These are phyloP conservation scores for Potorous gilbertii DNA, from an alignment of 2,797 vertebrate species.

Conservation along the genomic window DNA sequence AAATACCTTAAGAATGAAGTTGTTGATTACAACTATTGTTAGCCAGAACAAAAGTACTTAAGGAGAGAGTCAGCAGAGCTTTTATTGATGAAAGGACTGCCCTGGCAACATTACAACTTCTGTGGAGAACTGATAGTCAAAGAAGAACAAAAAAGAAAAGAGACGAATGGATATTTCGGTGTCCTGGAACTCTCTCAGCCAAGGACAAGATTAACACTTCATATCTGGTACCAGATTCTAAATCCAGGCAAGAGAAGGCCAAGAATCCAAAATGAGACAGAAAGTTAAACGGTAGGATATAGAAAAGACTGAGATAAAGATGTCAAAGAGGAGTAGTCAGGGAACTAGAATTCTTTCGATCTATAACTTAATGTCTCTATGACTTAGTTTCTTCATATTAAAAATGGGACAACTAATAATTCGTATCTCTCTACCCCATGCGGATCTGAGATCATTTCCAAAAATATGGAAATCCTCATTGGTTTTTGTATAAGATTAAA, in stretches of 20 bases:
- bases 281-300: not conserved
- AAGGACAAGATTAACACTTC: slow-evolving; percentile 58
- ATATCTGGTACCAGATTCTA: slow-evolving; percentile 18
- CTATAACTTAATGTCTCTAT: slow-evolving; percentile 42
- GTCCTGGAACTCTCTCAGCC: slow-evolving; percentile 50
- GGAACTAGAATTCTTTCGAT: not conserved
- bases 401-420: not conserved
- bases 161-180: not conserved
- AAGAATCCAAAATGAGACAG: not conserved
- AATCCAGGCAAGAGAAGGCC: slow-evolving; percentile 22
- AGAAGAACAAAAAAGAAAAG: not conserved
- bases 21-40: not conserved
- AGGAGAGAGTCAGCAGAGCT: slow-evolving; percentile 14
- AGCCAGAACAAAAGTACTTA: not conserved
- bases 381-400: slow-evolving; percentile 53
- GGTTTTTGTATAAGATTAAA: slow-evolving; percentile 42
- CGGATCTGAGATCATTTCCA: slow-evolving; percentile 10
- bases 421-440: slow-evolving; percentile 29
- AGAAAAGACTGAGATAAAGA: not conserved
- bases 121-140: slow-evolving; percentile 44
- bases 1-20: slow-evolving; percentile 9
- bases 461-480: not conserved
- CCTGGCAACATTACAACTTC: slow-evolving; percentile 45
- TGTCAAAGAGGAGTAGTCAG: not conserved
- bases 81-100: slow-evolving; percentile 12